A percentile compares a stretch with the other conserved stretches of the same genome.
phyloP scores from a whole-genome alignment of 1,140 invertebrate species.

The Drosophila tani region DNA sequence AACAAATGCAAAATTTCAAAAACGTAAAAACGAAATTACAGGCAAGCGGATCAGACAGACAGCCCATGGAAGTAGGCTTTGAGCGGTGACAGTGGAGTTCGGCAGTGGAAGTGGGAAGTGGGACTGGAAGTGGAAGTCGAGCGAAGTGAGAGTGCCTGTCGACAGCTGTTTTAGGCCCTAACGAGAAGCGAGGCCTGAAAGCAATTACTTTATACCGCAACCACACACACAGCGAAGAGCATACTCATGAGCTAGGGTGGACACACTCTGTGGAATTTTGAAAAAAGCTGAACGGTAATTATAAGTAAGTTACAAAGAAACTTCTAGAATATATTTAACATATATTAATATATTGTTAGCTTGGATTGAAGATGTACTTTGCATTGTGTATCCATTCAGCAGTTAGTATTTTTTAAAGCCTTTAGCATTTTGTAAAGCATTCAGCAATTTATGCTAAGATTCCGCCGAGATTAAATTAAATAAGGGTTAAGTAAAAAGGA shows the following conservation, averaged over 20 bases:
- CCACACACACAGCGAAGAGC: not conserved
- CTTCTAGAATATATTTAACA: no score
- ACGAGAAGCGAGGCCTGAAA: slow-evolving; percentile 35
- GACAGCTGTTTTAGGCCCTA: slow-evolving; percentile 51
- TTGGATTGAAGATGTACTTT: no score
- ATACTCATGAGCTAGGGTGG: slow-evolving; percentile 2
- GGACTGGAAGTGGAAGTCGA: not conserved
- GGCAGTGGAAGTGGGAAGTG: not conserved
- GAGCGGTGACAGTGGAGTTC: slow-evolving; percentile 16
- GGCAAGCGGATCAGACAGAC: slow-evolving; percentile 46
- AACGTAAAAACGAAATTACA: slow-evolving; percentile 76
- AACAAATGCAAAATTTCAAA: slow-evolving; percentile 83
- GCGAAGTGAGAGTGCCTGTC: slow-evolving; percentile 13
- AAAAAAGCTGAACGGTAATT: no score
- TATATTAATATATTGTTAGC: no score
- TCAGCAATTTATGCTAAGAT: no score
- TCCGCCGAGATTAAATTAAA: no score
- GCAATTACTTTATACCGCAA: slow-evolving; percentile 55
- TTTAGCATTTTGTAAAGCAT: no score
- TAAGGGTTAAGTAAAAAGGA: no score
- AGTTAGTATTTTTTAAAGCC: no score
- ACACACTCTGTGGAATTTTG: not conserved
- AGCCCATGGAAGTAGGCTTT: slow-evolving; percentile 23
- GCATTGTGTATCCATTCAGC: no score
- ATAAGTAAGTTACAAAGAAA: not conserved